These are phyloP conservation scores for Caradrina kadenii DNA, from an alignment of 2,888 invertebrate genomes.

Conservation along the genomic window DNA sequence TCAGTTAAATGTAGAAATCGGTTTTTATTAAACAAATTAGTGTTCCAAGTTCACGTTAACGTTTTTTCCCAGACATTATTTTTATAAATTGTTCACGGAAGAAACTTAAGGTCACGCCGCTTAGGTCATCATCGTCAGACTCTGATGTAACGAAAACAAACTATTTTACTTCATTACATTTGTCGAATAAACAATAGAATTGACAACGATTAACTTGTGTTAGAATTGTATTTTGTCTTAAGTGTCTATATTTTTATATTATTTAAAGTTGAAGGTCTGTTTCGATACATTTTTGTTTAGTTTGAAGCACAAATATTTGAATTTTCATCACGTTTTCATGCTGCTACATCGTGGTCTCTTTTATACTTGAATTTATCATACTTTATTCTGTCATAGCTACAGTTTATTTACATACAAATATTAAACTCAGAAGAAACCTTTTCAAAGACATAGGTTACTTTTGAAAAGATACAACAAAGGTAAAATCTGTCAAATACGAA, in stretches of 20 bases:
- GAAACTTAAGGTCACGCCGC: slow-evolving; percentile 52
- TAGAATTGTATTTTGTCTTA: slow-evolving; percentile 16
- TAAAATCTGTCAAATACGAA: slow-evolving; percentile 18
- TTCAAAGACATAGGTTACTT: slow-evolving; percentile 8
- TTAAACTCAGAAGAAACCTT: background rate
- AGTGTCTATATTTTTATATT: slow-evolving; percentile 24
- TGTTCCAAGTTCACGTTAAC: slow-evolving; percentile 43
- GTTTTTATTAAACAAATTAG: slow-evolving; percentile 15
- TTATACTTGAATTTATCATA: slow-evolving; percentile 11
- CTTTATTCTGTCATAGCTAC: slow-evolving; percentile 14
- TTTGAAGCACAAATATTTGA: slow-evolving; percentile 4
- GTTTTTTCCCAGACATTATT: slow-evolving; percentile 43
- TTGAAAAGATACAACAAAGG: slow-evolving; percentile 3
- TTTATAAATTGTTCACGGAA: slow-evolving; percentile 59
- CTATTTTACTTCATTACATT: slow-evolving; percentile 22
- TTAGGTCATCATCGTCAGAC: slow-evolving; percentile 52
- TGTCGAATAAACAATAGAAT: slow-evolving; percentile 56
- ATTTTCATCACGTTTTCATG: slow-evolving; percentile 32
- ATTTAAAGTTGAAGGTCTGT: slow-evolving; percentile 20
- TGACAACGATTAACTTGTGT: slow-evolving; percentile 41
- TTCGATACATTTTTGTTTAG: slow-evolving; percentile 9
- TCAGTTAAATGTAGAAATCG: slow-evolving; percentile 13
- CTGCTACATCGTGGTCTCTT: slow-evolving; percentile 2
- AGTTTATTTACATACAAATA: slow-evolving; percentile 11
- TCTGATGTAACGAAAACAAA: slow-evolving; percentile 55